phyloP scores from a whole-genome alignment of 2,113 vertebrate species.

The Solenodon paradoxus region DNA sequence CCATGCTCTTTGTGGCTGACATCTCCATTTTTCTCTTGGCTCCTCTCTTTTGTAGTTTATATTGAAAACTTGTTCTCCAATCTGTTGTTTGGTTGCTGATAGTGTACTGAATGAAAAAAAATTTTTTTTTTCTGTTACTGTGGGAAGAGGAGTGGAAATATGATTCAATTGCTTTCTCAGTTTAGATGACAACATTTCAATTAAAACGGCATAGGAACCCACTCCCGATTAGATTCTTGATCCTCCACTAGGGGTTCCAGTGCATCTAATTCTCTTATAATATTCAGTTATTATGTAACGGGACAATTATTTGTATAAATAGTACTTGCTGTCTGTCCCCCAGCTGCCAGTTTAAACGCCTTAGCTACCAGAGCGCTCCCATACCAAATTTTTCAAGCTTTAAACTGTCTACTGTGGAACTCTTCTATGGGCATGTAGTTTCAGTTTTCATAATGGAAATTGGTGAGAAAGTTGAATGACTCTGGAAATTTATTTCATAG shows the following conservation, averaged over 20 bases:
- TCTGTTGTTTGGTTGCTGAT: not conserved
- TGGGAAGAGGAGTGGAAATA: not conserved
- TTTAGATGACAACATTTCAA: not conserved
- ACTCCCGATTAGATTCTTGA: not conserved
- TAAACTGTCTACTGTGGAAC: not conserved
- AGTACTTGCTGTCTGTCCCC: not conserved
- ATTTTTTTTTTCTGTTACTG: not conserved
- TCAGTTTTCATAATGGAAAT: not conserved
- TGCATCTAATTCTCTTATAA: not conserved
- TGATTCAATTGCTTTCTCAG: not conserved
- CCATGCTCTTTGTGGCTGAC: not conserved
- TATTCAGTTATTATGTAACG: not conserved
- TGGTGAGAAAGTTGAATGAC: not conserved
- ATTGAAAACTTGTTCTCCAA: not conserved
- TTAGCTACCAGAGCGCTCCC: no score
- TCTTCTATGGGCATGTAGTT: not conserved
- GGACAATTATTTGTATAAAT: not conserved
- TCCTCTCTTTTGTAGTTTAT: not conserved
- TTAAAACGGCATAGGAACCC: not conserved
- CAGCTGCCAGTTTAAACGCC: no score
- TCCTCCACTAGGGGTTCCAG: not conserved
- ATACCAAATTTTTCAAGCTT: not conserved
- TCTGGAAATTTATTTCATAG: not conserved
- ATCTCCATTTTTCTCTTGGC: not conserved
- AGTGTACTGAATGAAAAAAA: not conserved